Evolutionary conservation across 2,797 vertebrate species (phyloP), one percentile per base, ranked within the genome.

Genomic region (Peromyscus attwateri): DNA sequence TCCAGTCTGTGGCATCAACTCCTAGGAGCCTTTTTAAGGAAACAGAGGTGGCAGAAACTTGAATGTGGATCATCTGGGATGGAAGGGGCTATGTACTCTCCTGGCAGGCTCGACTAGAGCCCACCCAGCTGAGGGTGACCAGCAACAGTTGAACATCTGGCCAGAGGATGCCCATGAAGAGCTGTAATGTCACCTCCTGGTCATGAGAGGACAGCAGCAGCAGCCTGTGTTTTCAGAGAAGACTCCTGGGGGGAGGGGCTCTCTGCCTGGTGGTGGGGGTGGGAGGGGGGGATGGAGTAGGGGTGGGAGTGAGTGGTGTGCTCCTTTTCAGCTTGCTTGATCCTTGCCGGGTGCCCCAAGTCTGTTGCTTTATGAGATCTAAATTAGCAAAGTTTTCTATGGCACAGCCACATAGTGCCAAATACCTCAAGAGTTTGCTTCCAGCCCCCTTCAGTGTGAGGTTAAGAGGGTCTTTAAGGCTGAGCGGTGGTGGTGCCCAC

Each of bases 151-250:
- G 8, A 52, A 75, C 49, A 14, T 52, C 34, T 49, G 52, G 70
- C 49, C 21, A 2, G n/a, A 16, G 12, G 37, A 49, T 49, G 37
- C 60, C 60, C 46, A 25, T 7, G 17, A 95, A 57, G 31, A 87
- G 55, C 71, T 81, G 83, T 23, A 97, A 77, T 90, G 66, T 83
- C 80, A 90, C 75, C 75, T 83, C 89, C 89, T 27, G 80, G 89
- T 95, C 89, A 92, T 92, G 87, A 96, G 79, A 96, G 93, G 94
- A 83, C 89, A 80, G 49, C 49, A 49, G 49, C 49, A 49, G 84
- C 25, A 75, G 73, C 84, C 81, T 75, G 5, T 94, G 70, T 79
- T 16, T 46, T 55, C 66, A 46, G 77, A 73, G 73, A 93, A 62
- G 91, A 40, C 43, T 29, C 7, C 66, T 27, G 49, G 13, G 7